Percentiles rank a stretch among this genome's conserved stretches.
These are phyloP conservation scores for Chitala chitala DNA, from an alignment of 2,113 vertebrate genomes.

Conservation along the genomic window DNA sequence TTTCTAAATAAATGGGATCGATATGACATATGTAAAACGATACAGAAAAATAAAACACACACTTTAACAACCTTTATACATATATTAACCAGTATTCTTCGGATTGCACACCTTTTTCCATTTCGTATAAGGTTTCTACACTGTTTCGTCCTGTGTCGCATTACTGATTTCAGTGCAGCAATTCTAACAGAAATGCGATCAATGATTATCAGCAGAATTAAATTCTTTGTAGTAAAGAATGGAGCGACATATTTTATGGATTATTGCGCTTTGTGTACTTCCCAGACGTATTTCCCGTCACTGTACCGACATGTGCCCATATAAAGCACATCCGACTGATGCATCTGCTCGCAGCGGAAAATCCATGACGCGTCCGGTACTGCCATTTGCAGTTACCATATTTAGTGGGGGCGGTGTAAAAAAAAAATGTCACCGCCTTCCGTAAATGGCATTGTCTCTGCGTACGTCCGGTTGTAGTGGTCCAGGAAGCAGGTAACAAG, in stretches of 20 bases:
- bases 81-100: too few species aligned
- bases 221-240: background rate
- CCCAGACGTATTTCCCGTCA: conserved; percentile 4
- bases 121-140: too few species aligned
- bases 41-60: too few species aligned
- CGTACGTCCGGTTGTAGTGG: conserved; percentile 30
- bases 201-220: background rate
- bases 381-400: conserved; percentile 42
- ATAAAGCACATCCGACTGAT: conserved; percentile 41
- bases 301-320: conserved; percentile 29
- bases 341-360: conserved; percentile 29
- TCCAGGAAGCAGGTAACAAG: conserved; percentile 21
- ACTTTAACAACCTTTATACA: too few species aligned
- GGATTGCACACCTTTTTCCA: too few species aligned
- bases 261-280: too few species aligned
- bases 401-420: conserved; percentile 25
- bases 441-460: conserved; percentile 29
- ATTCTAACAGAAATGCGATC: background rate
- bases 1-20: too few species aligned
- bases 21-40: too few species aligned
- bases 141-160: too few species aligned
- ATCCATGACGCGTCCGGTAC: conserved; percentile 32
- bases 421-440: conserved; percentile 28
- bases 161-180: too few species aligned
- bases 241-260: background rate